Percentiles rank a stretch among this genome's conserved stretches.
Evolutionary conservation across 2,113 vertebrate species (phyloP).

Genomic region (Potamarius usumacintae): DNA sequence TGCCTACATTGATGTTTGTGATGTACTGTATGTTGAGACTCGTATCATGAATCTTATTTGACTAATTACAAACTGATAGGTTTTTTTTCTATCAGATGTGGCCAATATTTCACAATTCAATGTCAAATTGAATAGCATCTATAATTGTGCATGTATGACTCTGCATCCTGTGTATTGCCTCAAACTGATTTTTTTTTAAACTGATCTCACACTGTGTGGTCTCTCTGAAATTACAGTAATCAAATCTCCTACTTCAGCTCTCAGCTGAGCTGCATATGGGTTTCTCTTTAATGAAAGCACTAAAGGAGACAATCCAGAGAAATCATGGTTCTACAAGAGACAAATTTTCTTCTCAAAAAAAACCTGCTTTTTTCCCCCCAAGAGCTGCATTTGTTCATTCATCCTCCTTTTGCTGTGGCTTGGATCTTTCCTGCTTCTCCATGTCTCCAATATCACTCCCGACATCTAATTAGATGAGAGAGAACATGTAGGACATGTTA

Average conservation of each 20-base stretch:
- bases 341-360: background rate
- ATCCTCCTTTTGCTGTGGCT: background rate
- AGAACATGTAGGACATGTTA: constrained; percentile 57
- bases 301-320: background rate
- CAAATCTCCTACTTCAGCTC: background rate
- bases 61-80: background rate
- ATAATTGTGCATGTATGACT: background rate
- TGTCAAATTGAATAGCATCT: background rate
- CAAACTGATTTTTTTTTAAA: background rate
- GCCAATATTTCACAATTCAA: background rate
- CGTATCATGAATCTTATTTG: constrained; percentile 20
- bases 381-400: background rate
- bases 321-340: background rate
- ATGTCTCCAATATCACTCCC: constrained; percentile 24
- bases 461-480: constrained; percentile 65
- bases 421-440: background rate
- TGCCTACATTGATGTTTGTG: constrained; percentile 22
- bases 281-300: background rate
- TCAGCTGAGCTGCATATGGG: background rate
- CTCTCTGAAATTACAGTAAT: constrained; percentile 21
- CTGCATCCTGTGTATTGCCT: background rate
- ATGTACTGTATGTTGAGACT: background rate
- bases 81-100: constrained; percentile 1
- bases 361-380: background rate
- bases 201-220: constrained; percentile 12